Conservation (phyloP, 2,888 invertebrate species). For the Aleiodes alternator region DNA sequence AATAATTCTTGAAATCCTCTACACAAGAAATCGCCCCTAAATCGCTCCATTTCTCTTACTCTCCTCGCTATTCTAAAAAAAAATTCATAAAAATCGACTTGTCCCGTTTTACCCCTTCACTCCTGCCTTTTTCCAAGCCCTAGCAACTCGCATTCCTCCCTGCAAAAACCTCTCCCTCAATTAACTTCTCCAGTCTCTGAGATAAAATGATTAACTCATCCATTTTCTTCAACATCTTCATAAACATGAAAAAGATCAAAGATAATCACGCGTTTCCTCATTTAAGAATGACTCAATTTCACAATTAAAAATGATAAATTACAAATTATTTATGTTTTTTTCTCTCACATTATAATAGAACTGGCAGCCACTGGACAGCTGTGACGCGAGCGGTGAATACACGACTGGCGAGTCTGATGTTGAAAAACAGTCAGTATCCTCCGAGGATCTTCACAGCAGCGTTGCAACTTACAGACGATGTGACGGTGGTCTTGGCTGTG, state of each 20-base stretch:
- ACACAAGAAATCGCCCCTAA: too few species aligned
- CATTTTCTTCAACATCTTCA: too few species aligned
- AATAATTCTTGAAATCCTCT: too few species aligned
- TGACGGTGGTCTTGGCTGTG: constrained; percentile 59
- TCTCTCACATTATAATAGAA: constrained; percentile 48
- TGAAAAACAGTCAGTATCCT: constrained; percentile 83
- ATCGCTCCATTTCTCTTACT: too few species aligned
- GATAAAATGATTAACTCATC: too few species aligned
- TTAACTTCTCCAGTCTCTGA: too few species aligned
- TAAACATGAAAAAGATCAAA: too few species aligned
- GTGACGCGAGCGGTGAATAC: constrained; percentile 93
- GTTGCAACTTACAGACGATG: constrained; percentile 80
- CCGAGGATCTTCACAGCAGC: constrained; percentile 87
- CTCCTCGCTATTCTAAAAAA: not conserved
- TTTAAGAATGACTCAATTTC: not conserved
- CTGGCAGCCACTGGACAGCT: constrained; percentile 82
- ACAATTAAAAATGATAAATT: constrained; percentile 13
- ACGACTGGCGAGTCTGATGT: constrained; percentile 85
- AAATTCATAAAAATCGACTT: not conserved
- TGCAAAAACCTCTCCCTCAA: too few species aligned
- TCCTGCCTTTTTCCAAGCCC: too few species aligned
- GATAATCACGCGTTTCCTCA: not conserved
- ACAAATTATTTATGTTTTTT: constrained; percentile 21
- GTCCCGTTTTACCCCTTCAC: too few species aligned
- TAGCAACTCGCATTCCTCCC: too few species aligned